Base-by-base conservation (phyloP, 2,888 invertebrate species). In the Himalopsyche tibetana region DNA sequence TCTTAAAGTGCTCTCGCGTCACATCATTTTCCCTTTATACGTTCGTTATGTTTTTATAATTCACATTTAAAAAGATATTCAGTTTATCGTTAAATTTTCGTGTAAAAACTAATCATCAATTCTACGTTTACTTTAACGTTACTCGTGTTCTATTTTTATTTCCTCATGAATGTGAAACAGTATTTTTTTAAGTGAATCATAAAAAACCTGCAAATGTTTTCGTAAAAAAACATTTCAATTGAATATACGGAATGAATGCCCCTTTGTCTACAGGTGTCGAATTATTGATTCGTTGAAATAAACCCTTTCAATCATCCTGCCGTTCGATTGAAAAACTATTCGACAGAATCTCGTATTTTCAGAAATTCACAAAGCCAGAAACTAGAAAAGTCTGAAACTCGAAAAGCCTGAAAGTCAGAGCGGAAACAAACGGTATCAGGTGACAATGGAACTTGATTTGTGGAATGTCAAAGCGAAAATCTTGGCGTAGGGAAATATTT, bases 271-370 rank as follows among this genome's bases (percentile, higher is more conserved):
- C 36, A 74, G 74, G 74, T 74, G 74, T 74, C 38, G 36, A 28
- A 74, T 74, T 74, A 74, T 74, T 74, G 74, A 74, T 74, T 74
- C 74, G 74, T 74, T 15, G 74, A 74, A 74, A 74, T 74, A 36
- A 74, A 74, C 74, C 74, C 74, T 74, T 74, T 74, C 74, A 74
- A 74, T 74, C 74, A 74, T 74, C 38, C 28, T 74, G 74, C 19
- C 74, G 74, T 38, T 36, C 28, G 74, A 12, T 74, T 74, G 28
- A 36, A 74, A 74, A 74, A 74, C 74, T 36, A 36, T 74, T 12
- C 74, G 74, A 15, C 74, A 15, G 19, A 69, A 28, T 38, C 51
- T 51, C 51, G 51, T 15, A 51, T 51, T 51, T 9, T 51, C 15
- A 28, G 38, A 15, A 74, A 36, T 36, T 36, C 74, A 36, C 74